Conservation (phyloP, 2,797 vertebrate species). For the Alosa sapidissima region DNA sequence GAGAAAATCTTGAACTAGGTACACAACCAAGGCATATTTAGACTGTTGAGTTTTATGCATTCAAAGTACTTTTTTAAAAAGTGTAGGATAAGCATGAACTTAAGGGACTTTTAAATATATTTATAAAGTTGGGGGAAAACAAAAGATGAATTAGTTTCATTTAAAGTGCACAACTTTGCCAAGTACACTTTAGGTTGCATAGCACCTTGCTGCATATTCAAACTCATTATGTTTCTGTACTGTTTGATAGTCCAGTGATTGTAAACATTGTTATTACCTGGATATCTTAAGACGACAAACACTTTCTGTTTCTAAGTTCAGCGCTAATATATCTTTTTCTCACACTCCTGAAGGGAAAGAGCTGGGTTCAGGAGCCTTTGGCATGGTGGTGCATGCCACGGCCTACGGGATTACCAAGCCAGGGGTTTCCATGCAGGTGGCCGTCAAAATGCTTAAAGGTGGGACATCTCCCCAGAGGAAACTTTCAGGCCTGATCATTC, state of each 20-base stretch:
- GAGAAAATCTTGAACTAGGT: conserved; percentile 96
- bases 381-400: conserved; percentile 90
- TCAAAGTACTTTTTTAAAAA: not conserved
- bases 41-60: not conserved
- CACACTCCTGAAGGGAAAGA: conserved; percentile 75
- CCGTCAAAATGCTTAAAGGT: conserved; percentile 99
- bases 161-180: not conserved
- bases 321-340: conserved; percentile 21
- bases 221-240: not conserved
- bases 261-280: too few species aligned
- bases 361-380: conserved; percentile 94
- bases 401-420: conserved; percentile 88
- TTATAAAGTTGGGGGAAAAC: not conserved
- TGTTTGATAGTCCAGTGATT: not conserved
- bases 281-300: not conserved
- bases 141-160: not conserved
- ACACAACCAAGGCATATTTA: conserved; percentile 37
- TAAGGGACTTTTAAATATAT: not conserved
- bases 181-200: not conserved
- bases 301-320: not conserved
- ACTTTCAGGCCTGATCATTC: too few species aligned
- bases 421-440: conserved; percentile 87
- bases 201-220: not conserved
- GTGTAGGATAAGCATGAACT: not conserved
- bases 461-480: conserved; percentile 31